phyloP scores from a whole-genome alignment of 2,113 vertebrate genomes.

The Nymphicus hollandicus region DNA sequence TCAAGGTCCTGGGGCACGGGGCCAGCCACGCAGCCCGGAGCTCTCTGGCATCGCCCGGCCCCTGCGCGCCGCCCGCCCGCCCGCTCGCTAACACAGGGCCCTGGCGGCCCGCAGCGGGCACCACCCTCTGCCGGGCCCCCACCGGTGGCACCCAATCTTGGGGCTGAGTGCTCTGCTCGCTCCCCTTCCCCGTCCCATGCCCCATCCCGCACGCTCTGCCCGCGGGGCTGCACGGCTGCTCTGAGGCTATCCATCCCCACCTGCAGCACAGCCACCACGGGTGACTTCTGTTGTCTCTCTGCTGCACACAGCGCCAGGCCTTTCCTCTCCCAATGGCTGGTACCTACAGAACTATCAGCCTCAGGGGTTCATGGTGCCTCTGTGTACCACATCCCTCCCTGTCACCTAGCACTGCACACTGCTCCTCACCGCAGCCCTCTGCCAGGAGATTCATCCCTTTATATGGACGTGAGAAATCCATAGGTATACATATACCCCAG shows the following conservation, averaged over 20 bases:
- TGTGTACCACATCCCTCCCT: rapidly evolving
- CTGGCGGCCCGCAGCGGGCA: background rate
- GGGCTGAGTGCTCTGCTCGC: background rate
- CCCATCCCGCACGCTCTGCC: background rate
- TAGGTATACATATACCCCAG: background rate
- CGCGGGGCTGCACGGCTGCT: too few species aligned
- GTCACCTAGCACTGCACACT: background rate
- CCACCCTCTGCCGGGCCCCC: background rate
- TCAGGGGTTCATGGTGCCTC: rapidly evolving
- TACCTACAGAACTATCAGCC: background rate
- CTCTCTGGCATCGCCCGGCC: slow-evolving; percentile 30
- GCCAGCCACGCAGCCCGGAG: slow-evolving; percentile 48
- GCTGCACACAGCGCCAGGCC: background rate
- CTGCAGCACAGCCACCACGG: rapidly evolving
- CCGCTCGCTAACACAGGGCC: background rate
- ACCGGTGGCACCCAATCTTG: background rate
- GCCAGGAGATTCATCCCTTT: background rate
- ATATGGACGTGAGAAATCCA: rapidly evolving
- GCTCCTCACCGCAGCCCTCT: background rate
- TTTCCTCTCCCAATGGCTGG: background rate
- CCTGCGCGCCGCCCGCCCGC: background rate
- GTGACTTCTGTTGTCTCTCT: background rate
- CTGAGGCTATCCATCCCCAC: rapidly evolving
- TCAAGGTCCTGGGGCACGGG: background rate
- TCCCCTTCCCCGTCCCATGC: background rate